These are phyloP conservation scores for Eretmochelys imbricata DNA, from an alignment of 2,113 vertebrate species.

Conservation along the genomic window DNA sequence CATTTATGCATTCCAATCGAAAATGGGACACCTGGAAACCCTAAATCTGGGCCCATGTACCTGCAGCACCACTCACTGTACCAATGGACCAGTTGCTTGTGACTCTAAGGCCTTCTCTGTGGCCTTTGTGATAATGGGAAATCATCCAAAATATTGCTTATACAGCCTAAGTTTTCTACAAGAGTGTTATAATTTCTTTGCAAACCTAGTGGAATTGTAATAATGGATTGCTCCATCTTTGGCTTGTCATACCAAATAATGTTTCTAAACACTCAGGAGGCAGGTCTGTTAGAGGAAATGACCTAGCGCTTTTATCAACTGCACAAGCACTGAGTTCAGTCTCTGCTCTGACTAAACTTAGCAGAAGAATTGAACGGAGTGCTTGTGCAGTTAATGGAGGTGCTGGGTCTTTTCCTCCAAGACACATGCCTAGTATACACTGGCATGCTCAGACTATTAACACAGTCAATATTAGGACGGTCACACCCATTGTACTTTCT, in stretches of 20 bases:
- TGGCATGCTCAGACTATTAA: background rate
- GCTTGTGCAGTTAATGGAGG: background rate
- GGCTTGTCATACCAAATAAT: background rate
- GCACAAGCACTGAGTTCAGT: accelerated
- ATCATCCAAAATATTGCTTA: background rate
- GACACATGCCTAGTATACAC: background rate
- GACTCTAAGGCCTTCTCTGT: background rate
- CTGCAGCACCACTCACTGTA: background rate
- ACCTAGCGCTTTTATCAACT: background rate
- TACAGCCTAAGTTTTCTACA: background rate
- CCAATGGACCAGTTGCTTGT: background rate
- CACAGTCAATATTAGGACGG: background rate
- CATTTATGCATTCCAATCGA: background rate
- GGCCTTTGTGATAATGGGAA: background rate
- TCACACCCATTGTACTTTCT: background rate
- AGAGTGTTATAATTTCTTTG: background rate
- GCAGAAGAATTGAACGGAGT: background rate
- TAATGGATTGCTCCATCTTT: background rate
- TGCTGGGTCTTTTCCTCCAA: background rate
- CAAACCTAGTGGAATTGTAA: background rate
- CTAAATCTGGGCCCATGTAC: background rate
- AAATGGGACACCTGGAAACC: too few relatives aligned
- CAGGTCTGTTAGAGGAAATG: background rate
- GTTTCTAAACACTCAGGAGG: background rate
- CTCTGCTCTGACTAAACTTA: background rate